Conservation (phyloP, 1,140 invertebrate species). For the Cheumatopsyche charites region DNA sequence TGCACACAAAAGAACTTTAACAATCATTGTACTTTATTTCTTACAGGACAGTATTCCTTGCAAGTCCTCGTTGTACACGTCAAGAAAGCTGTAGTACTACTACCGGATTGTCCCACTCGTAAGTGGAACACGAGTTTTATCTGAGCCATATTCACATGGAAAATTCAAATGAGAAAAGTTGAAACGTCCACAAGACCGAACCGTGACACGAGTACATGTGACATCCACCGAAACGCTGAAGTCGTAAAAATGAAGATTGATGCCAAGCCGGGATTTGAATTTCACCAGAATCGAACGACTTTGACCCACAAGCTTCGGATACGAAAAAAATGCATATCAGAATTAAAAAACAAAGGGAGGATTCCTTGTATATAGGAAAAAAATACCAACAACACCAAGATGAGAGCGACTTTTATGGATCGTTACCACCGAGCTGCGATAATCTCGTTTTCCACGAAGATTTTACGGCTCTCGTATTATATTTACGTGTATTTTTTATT, state of each 20-base stretch:
- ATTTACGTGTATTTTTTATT: conserved; percentile 4
- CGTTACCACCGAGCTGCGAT: not conserved
- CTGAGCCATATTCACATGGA: too few relatives aligned
- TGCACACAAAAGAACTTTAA: too few relatives aligned
- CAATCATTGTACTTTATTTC: too few relatives aligned
- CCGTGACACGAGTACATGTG: not conserved
- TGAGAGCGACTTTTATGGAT: conserved; percentile 6
- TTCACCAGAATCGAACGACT: conserved; percentile 23
- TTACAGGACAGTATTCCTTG: too few relatives aligned
- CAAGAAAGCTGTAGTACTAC: too few relatives aligned
- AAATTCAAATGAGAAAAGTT: too few relatives aligned
- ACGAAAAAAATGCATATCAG: not conserved
- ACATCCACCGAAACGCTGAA: conserved; percentile 15
- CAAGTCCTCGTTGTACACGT: too few relatives aligned
- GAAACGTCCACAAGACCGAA: too few relatives aligned
- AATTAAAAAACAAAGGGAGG: not conserved
- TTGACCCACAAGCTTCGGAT: conserved; percentile 4
- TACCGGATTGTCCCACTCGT: too few relatives aligned
- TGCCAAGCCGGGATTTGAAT: not conserved
- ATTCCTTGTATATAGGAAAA: too few relatives aligned
- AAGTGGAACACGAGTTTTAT: too few relatives aligned
- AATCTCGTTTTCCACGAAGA: conserved; percentile 5
- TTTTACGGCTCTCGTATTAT: conserved; percentile 9
- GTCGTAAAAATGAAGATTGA: conserved; percentile 36
- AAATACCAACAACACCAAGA: not conserved